A percentile compares a stretch with the other conserved stretches of the same genome.
These are phyloP conservation scores for Heliothis peltigera DNA, from an alignment of 2,888 invertebrate species.

Conservation along the genomic window DNA sequence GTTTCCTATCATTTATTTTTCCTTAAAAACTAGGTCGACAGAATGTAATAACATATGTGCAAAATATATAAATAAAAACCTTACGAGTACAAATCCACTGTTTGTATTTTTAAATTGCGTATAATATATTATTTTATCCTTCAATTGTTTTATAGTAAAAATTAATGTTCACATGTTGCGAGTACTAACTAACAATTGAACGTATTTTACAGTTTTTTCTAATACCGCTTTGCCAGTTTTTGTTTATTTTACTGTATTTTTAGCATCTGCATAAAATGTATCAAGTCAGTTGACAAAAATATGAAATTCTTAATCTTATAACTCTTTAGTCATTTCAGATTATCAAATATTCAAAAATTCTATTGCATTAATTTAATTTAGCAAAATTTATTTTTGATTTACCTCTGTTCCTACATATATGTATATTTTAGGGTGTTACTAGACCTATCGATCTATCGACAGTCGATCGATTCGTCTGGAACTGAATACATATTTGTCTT, in stretches of 20 bases:
- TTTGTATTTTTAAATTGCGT: neutral
- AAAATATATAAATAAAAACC: constrained; percentile 5
- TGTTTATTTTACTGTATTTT: neutral
- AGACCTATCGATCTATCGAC: no score
- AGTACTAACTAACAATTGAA: neutral
- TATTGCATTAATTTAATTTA: no score
- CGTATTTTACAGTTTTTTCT: neutral
- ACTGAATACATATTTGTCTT: no score
- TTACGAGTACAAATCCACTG: neutral
- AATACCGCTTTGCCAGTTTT: neutral
- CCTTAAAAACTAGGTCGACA: constrained; percentile 1
- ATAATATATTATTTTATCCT: constrained; percentile 26
- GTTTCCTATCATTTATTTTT: constrained; percentile 3
- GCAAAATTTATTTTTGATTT: no score
- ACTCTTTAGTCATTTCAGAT: no score
- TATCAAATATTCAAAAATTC: no score
- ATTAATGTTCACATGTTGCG: neutral
- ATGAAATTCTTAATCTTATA: no score
- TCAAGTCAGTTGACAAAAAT: no score
- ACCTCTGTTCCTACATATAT: no score
- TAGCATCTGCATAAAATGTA: no score
- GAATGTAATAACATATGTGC: neutral
- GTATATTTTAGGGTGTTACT: no score
- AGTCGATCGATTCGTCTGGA: no score
- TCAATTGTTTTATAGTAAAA: constrained; percentile 12